Conservation (phyloP, 2,888 invertebrate genomes). For the Coelopa pilipes region DNA sequence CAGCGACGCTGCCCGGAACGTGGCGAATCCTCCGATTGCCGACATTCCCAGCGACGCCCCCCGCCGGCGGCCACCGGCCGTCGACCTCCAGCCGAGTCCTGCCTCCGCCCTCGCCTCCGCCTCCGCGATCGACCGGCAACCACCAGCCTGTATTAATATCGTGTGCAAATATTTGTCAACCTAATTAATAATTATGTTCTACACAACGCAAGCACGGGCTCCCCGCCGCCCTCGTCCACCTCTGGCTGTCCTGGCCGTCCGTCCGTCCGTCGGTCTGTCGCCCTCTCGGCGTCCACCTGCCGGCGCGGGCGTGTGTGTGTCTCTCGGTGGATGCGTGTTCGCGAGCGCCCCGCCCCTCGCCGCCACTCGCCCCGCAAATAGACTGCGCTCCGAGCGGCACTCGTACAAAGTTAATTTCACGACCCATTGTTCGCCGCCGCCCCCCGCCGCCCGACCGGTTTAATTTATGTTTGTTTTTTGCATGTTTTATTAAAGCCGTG, state of each 20-base stretch:
- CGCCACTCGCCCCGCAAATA: constrained; percentile 9
- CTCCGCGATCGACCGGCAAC: not conserved
- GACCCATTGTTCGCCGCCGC: constrained; percentile 31
- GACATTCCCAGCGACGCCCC: not conserved
- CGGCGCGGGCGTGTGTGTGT: not conserved
- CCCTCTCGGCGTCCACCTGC: constrained; percentile 9
- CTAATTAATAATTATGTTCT: constrained; percentile 61
- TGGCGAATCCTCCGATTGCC: too few relatives aligned
- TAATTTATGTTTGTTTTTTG: constrained; percentile 39
- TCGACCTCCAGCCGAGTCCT: not conserved
- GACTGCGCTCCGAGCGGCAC: constrained; percentile 10
- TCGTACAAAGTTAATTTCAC: constrained; percentile 39
- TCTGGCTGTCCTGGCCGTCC: constrained; percentile 30
- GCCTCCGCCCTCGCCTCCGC: not conserved
- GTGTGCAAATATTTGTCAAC: constrained; percentile 60
- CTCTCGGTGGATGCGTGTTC: too few relatives aligned
- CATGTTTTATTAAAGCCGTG: constrained; percentile 20
- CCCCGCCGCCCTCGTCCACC: constrained; percentile 39
- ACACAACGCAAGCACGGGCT: constrained; percentile 46
- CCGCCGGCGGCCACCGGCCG: too few relatives aligned
- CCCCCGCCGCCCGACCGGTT: constrained; percentile 26
- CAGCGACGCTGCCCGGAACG: too few relatives aligned
- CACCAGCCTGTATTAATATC: constrained; percentile 46
- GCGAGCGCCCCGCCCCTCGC: too few relatives aligned
- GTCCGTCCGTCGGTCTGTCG: not conserved